These are phyloP conservation scores for Bungarus multicinctus DNA, from an alignment of 2,113 vertebrate species.

Conservation along the genomic window DNA sequence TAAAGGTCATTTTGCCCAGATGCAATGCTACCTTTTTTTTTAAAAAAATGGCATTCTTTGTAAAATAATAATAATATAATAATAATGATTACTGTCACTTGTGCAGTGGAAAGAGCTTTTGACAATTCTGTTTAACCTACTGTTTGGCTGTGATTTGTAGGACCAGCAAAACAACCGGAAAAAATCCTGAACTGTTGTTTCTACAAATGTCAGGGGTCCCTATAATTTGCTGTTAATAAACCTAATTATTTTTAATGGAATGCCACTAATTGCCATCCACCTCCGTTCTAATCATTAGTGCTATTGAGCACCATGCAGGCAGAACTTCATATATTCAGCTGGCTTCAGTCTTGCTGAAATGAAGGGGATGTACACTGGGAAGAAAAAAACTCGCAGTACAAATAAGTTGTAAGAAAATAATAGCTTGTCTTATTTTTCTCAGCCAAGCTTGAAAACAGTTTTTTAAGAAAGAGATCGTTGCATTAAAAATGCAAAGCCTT, in stretches of 20 bases:
- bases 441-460: not conserved
- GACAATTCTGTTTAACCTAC: not conserved
- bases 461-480: not conserved
- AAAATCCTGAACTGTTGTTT: slow-evolving; percentile 14
- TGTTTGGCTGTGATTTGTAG: not conserved
- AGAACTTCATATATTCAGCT: not conserved
- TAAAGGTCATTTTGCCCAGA: not conserved
- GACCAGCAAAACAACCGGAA: not conserved
- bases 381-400: not conserved
- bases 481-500: not conserved
- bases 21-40: not conserved
- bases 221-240: slow-evolving; percentile 28
- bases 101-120: not conserved
- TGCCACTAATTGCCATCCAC: slow-evolving; percentile 5
- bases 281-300: slow-evolving; percentile 3
- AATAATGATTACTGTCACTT: not conserved
- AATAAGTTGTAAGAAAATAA: not conserved
- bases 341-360: not conserved
- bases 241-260: slow-evolving; percentile 23
- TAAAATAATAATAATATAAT: not conserved
- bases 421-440: not conserved
- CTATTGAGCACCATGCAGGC: not conserved
- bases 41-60: not conserved
- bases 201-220: slow-evolving; percentile 13
- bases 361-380: not conserved